Conservation (phyloP, 2,113 vertebrate genomes). For the Egretta garzetta region DNA sequence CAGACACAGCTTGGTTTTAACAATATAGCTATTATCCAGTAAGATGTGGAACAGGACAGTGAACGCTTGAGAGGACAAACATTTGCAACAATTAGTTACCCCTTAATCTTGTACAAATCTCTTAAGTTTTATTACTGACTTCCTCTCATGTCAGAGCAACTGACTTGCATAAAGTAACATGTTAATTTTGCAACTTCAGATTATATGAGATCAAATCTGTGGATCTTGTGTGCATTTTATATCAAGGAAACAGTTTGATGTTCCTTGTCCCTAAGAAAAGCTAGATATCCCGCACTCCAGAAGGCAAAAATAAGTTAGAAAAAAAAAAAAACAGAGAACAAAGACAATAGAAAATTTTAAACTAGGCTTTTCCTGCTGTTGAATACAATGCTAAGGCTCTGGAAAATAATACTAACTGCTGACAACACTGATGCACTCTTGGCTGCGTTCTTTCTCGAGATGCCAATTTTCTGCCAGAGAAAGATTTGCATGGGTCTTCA, state of each 20-base stretch:
- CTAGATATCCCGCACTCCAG: not conserved
- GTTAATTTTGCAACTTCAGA: not conserved
- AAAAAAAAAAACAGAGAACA: not conserved
- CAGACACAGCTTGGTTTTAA: not conserved
- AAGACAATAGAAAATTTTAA: not conserved
- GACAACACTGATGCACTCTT: not conserved
- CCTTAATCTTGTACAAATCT: not conserved
- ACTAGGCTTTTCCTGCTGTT: not conserved
- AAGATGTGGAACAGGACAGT: not conserved
- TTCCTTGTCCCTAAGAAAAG: not conserved
- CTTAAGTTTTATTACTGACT: not conserved
- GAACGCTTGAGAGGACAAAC: not conserved
- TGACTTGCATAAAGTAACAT: not conserved
- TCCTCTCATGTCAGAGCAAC: not conserved
- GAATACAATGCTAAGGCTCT: not conserved
- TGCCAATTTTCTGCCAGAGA: not conserved
- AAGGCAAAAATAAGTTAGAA: not conserved
- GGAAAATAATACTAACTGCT: slow-evolving; percentile 1
- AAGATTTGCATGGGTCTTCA: not conserved
- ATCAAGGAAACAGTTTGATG: not conserved
- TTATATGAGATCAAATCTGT: not conserved
- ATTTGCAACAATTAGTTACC: not conserved
- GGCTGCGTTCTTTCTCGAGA: not conserved
- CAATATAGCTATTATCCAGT: not conserved
- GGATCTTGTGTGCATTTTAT: not conserved